Evolutionary conservation across 2,888 invertebrate genomes (phyloP).

Genomic region (Beris chalybata): DNA sequence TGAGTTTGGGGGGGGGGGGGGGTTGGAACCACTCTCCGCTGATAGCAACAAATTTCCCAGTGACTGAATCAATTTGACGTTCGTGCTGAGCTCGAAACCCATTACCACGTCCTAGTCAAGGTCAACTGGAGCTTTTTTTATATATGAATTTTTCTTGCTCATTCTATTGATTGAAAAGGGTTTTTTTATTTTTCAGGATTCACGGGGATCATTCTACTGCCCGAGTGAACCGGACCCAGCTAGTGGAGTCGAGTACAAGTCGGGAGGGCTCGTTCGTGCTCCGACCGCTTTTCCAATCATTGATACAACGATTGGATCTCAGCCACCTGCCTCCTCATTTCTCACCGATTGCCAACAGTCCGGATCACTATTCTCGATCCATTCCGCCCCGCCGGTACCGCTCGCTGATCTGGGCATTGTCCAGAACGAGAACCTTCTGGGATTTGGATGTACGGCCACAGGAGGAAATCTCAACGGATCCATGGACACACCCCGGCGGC

Average conservation of each 20-base stretch:
- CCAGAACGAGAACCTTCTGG: slow-evolving; percentile 41
- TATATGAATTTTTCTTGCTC: background rate
- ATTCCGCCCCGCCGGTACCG: slow-evolving; percentile 66
- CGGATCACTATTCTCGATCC: slow-evolving; percentile 68
- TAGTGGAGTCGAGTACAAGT: slow-evolving; percentile 57
- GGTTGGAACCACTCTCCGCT: too few relatives aligned
- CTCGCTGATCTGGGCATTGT: slow-evolving; percentile 54
- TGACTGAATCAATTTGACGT: too few relatives aligned
- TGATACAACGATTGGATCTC: slow-evolving; percentile 43
- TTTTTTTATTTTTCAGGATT: slow-evolving; percentile 48
- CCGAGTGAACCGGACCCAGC: slow-evolving; percentile 58
- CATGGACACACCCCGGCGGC: slow-evolving; percentile 52
- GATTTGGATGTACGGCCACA: slow-evolving; percentile 41
- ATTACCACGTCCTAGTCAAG: slow-evolving; percentile 13
- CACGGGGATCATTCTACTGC: slow-evolving; percentile 57
- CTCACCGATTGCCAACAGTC: slow-evolving; percentile 51
- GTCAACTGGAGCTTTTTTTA: slow-evolving; percentile 2
- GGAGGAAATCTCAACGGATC: slow-evolving; percentile 42
- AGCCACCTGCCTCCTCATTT: slow-evolving; percentile 43
- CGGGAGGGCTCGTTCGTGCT: slow-evolving; percentile 55
- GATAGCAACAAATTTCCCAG: too few relatives aligned
- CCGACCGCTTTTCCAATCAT: slow-evolving; percentile 44
- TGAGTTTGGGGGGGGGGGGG: too few relatives aligned
- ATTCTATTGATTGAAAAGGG: too few relatives aligned
- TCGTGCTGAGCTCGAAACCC: too few relatives aligned